Evolutionary conservation across 2,113 vertebrate species (phyloP).

Genomic region (Cheirogaleus medius): DNA sequence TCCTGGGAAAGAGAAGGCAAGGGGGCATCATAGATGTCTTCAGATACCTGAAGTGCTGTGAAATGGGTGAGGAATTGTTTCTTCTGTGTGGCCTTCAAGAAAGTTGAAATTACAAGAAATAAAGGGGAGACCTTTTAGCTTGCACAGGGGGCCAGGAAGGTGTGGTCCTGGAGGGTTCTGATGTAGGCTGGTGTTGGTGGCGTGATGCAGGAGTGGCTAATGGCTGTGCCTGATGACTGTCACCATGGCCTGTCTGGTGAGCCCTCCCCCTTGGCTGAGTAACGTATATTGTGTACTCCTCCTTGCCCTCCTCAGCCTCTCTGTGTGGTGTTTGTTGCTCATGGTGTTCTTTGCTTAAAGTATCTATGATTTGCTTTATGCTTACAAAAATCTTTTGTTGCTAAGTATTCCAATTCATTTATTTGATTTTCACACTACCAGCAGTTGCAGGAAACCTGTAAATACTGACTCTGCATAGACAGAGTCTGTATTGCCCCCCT

Average conservation of each 20-base stretch:
- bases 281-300: background rate
- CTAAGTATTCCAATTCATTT: background rate
- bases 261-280: background rate
- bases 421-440: background rate
- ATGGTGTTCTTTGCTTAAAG: background rate
- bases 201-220: too few relatives aligned
- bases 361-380: background rate
- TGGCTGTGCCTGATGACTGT: background rate
- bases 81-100: background rate
- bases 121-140: background rate
- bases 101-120: background rate
- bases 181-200: background rate
- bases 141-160: fast-evolving
- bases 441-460: background rate
- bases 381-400: background rate
- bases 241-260: too few relatives aligned
- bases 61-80: background rate
- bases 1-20: background rate
- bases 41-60: background rate
- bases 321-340: background rate
- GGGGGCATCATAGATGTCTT: background rate
- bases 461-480: background rate
- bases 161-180: background rate
- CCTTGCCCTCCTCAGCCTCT: background rate
- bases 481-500: background rate